phyloP scores from a whole-genome alignment of 2,113 vertebrate genomes.

The Calypte anna region DNA sequence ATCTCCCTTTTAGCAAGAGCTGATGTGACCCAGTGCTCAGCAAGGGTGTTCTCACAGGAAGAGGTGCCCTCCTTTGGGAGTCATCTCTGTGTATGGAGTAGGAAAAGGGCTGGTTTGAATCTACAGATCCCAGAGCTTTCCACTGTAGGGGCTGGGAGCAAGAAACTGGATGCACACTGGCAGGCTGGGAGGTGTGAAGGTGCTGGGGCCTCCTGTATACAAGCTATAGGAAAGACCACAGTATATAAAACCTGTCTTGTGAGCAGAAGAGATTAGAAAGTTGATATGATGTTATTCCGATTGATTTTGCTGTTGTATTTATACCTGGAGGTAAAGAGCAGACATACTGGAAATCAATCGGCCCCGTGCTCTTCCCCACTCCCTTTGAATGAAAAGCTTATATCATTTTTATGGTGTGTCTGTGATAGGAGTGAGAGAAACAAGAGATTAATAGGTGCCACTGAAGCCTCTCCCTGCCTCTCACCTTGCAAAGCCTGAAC shows the following conservation, averaged over 20 bases:
- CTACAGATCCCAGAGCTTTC: neutral
- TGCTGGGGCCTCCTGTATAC: neutral
- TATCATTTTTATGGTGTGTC: slow-evolving; percentile 77
- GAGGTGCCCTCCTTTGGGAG: rapidly evolving
- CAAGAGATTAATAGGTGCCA: slow-evolving; percentile 66
- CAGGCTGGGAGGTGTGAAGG: rapidly evolving
- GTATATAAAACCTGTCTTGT: slow-evolving; percentile 31
- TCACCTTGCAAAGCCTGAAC: neutral
- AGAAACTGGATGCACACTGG: rapidly evolving
- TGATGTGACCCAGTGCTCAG: neutral
- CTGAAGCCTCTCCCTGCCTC: slow-evolving; percentile 13
- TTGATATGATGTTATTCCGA: slow-evolving; percentile 73
- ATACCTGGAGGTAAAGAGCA: slow-evolving; percentile 75
- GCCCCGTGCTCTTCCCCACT: slow-evolving; percentile 29
- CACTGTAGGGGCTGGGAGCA: rapidly evolving
- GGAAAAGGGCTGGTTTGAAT: neutral
- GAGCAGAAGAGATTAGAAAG: slow-evolving; percentile 70
- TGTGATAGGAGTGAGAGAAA: slow-evolving; percentile 72
- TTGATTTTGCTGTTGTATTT: slow-evolving; percentile 79
- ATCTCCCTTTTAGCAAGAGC: neutral
- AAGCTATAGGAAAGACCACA: slow-evolving; percentile 15
- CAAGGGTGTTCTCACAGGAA: rapidly evolving
- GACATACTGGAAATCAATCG: slow-evolving; percentile 74
- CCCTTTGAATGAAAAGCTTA: slow-evolving; percentile 73
- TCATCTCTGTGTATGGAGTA: rapidly evolving